Evolutionary conservation across 2,888 invertebrate species (phyloP), one percentile per base, ranked within the genome.

Genomic region (Anthrax anthrax): DNA sequence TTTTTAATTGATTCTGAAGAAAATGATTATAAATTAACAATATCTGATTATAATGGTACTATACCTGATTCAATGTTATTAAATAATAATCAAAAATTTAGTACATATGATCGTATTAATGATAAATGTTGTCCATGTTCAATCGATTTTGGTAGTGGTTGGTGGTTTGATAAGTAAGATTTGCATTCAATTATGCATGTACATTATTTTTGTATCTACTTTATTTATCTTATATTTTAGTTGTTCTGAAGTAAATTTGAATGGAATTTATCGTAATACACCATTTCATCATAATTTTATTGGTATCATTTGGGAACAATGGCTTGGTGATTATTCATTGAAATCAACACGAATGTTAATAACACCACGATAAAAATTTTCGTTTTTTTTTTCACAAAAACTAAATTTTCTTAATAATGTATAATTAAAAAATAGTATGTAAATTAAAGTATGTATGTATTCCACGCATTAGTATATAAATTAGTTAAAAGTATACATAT

Each of bases 81-180:
- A 48, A 75, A 76, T 55, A 72, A 72, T 57, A 67, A 67, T 27
- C 66, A 50, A 57, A 63, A 54, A 69, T 78, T 67, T 42, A 61
- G 60, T 46, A 62, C 64, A 1, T 61, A 57, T 38, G 65, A 66
- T 48, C 57, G 61, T 8, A 70, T 66, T 34, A 72, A 73, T 55
- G 74, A 76, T 55, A 61, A 67, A 18, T 73, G 74, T 54, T 72
- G 73, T 55, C 70, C 73, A 17, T 76, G 76, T 56, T 71, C 74
- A 1, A 60, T 69, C 18, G 68, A 71, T 2, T 75, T 72, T 60
- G 73, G 71, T 2, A 73, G 74, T 18, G 77, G 76, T 12, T 77
- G 78, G 76, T 78, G 78, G 78, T 75, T 74, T 55, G 70, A 74
- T 56, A 72, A 70, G 71, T 75, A 56, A 54, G 58, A 17, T 14